Percentiles rank a stretch among this genome's conserved stretches.
Conservation (phyloP, 2,113 vertebrate species). For the Thinocorus orbignyianus region DNA sequence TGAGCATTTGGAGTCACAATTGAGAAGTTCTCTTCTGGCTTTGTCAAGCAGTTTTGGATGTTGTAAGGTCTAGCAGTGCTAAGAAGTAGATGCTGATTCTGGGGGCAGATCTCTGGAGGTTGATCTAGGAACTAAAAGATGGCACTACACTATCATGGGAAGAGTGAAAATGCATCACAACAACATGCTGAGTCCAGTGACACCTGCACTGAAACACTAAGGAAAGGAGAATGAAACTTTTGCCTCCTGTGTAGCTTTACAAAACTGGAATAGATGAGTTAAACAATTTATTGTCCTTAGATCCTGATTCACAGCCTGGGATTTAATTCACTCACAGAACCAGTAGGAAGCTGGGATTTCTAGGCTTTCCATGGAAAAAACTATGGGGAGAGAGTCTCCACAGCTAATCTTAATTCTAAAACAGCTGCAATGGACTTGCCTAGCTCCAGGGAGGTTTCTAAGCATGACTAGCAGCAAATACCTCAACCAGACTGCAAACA, state of each 20-base stretch:
- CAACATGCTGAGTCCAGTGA: background rate
- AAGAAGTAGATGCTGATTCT: background rate
- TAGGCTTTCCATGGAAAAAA: background rate
- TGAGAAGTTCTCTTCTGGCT: background rate
- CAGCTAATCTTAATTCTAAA: background rate
- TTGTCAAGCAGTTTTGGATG: background rate
- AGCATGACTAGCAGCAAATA: background rate
- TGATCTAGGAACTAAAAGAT: background rate
- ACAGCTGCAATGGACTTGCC: background rate
- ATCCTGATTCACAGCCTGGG: background rate
- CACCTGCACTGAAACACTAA: background rate
- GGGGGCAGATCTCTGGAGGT: background rate
- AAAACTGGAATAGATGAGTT: background rate
- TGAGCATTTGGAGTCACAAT: background rate
- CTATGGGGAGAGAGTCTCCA: background rate
- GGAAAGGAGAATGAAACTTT: background rate
- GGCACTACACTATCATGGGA: background rate
- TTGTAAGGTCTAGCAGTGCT: background rate
- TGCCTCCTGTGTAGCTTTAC: background rate
- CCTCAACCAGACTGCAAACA: background rate
- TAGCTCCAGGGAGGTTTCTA: background rate
- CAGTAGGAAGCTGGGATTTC: background rate
- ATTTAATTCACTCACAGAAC: background rate
- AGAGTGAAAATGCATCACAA: background rate
- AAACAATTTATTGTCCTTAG: background rate